Evolutionary conservation across 1,140 invertebrate species (phyloP).

Genomic region (Rhagoletis pomonella): DNA sequence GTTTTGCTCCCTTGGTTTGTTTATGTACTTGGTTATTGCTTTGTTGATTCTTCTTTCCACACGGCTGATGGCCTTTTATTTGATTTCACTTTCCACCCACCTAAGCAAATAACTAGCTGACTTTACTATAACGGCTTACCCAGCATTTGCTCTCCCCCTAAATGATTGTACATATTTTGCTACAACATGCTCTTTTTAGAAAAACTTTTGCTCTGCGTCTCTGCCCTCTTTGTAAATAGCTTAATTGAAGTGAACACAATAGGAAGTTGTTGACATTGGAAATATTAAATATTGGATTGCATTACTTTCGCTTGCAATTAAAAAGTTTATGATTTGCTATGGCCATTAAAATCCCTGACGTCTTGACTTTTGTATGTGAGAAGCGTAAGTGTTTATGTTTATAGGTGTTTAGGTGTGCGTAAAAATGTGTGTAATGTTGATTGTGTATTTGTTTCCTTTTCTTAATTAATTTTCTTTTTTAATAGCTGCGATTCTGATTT

Average conservation of each 20-base stretch:
- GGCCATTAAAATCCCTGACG: background rate
- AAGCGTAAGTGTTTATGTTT: background rate
- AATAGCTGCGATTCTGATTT: slow-evolving; percentile 38
- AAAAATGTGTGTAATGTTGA: background rate
- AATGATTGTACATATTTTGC: no score
- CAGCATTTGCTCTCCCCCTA: background rate
- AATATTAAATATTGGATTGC: slow-evolving; percentile 45
- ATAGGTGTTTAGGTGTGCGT: background rate
- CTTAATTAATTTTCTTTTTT: background rate
- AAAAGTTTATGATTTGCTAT: background rate
- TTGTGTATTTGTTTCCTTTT: background rate
- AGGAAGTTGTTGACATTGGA: slow-evolving; percentile 26
- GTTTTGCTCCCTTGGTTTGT: background rate
- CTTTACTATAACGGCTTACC: background rate
- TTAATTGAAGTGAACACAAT: background rate
- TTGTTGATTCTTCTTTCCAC: background rate
- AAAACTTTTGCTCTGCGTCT: background rate
- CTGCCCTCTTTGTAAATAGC: background rate
- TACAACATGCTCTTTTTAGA: background rate
- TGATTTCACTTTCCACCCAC: background rate
- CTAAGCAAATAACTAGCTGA: background rate
- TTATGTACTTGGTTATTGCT: background rate
- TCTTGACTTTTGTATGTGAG: background rate
- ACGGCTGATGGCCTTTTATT: background rate
- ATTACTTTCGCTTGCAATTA: background rate